These are phyloP conservation scores for Epistrophella euchroma DNA, from an alignment of 2,888 invertebrate genomes.

Conservation along the genomic window DNA sequence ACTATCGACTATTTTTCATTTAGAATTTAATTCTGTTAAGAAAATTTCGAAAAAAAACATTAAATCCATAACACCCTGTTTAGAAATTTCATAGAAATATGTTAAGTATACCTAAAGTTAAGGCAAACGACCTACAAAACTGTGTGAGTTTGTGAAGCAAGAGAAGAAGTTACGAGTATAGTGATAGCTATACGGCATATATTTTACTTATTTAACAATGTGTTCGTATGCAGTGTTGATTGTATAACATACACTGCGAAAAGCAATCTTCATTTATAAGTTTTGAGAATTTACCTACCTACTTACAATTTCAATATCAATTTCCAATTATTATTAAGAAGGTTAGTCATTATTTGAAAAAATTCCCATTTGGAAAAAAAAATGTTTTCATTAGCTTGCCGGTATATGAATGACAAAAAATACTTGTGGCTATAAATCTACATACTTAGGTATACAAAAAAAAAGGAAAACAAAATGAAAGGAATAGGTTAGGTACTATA, in stretches of 20 bases:
- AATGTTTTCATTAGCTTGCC: too few relatives aligned
- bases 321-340: neutral
- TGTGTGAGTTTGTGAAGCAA: constrained; percentile 20
- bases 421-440: too few relatives aligned
- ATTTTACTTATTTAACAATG: neutral
- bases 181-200: neutral
- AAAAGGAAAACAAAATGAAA: neutral
- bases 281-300: neutral
- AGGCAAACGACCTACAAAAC: constrained; percentile 7
- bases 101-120: neutral
- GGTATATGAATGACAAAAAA: too few relatives aligned
- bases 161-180: neutral
- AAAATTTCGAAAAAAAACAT: too few relatives aligned
- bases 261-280: neutral
- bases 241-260: neutral
- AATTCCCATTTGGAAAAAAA: too few relatives aligned
- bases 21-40: too few relatives aligned
- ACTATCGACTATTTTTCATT: too few relatives aligned
- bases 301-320: neutral
- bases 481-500: too few relatives aligned
- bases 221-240: neutral
- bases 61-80: neutral
- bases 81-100: neutral
- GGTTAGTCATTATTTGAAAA: neutral
- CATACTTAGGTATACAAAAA: too few relatives aligned